A percentile compares a stretch with the other conserved stretches of the same genome.
phyloP scores from a whole-genome alignment of 2,888 invertebrate species.

The Phania funesta region DNA sequence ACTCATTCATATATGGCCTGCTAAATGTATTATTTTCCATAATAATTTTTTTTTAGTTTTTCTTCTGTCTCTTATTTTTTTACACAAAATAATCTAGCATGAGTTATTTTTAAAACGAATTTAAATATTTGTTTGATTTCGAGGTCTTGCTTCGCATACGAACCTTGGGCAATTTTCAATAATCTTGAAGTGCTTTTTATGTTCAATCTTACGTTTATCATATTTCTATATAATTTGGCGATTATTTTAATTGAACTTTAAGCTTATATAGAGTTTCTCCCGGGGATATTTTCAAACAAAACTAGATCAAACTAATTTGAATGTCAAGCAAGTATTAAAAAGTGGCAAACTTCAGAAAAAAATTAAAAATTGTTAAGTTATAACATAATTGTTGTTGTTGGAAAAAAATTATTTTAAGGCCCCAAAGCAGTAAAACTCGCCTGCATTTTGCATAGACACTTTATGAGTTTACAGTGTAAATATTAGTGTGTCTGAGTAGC shows the following conservation, averaged over 20 bases:
- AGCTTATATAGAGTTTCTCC: conserved; percentile 25
- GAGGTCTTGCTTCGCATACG: conserved; percentile 30
- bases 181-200: conserved; percentile 4
- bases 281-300: background rate
- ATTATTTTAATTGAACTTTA: conserved; percentile 34
- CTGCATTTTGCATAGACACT: no score
- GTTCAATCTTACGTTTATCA: background rate
- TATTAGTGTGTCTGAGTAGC: no score
- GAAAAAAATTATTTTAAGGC: background rate
- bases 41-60: background rate
- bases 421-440: no score
- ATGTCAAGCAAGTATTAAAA: conserved; percentile 20
- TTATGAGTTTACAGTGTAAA: no score
- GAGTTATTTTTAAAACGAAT: conserved; percentile 7
- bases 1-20: background rate
- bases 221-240: conserved; percentile 2
- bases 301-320: conserved; percentile 45
- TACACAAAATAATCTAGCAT: background rate
- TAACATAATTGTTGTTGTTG: background rate
- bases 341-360: background rate
- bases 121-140: conserved; percentile 22
- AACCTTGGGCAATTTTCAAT: conserved; percentile 40
- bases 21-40: background rate
- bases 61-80: background rate
- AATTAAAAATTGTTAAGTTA: background rate